These are phyloP conservation scores for Urocolius indicus DNA, from an alignment of 2,113 vertebrate genomes.

Conservation along the genomic window DNA sequence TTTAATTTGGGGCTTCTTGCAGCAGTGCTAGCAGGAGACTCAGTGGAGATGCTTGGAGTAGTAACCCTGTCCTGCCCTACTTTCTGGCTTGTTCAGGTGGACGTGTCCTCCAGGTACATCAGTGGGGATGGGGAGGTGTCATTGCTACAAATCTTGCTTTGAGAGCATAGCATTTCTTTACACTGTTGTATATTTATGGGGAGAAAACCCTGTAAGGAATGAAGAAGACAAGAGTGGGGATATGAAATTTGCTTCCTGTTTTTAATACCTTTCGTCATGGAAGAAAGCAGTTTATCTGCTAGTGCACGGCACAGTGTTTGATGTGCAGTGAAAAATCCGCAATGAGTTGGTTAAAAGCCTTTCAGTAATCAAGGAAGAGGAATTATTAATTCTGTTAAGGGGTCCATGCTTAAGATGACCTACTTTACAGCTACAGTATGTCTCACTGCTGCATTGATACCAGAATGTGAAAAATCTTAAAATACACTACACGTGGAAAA, in stretches of 20 bases:
- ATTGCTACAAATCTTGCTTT: background rate
- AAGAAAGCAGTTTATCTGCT: background rate
- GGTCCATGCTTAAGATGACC: background rate
- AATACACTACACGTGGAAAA: rapidly evolving
- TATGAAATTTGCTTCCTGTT: background rate
- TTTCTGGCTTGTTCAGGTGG: background rate
- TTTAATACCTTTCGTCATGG: background rate
- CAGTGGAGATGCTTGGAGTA: background rate
- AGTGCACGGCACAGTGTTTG: background rate
- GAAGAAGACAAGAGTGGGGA: background rate
- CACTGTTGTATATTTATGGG: background rate
- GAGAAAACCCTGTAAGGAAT: background rate
- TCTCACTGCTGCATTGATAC: background rate
- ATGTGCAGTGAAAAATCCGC: background rate
- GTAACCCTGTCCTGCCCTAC: background rate
- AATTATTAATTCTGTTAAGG: conserved; percentile 37
- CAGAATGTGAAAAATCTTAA: background rate
- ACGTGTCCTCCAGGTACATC: rapidly evolving
- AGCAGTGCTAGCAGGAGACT: background rate
- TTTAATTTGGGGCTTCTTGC: background rate
- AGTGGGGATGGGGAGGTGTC: background rate
- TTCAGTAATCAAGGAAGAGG: conserved; percentile 27
- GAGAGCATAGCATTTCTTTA: background rate
- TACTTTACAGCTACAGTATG: conserved; percentile 9
- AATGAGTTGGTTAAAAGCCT: background rate